Conservation (phyloP, 2,113 vertebrate species). For the Chaetura pelagica region DNA sequence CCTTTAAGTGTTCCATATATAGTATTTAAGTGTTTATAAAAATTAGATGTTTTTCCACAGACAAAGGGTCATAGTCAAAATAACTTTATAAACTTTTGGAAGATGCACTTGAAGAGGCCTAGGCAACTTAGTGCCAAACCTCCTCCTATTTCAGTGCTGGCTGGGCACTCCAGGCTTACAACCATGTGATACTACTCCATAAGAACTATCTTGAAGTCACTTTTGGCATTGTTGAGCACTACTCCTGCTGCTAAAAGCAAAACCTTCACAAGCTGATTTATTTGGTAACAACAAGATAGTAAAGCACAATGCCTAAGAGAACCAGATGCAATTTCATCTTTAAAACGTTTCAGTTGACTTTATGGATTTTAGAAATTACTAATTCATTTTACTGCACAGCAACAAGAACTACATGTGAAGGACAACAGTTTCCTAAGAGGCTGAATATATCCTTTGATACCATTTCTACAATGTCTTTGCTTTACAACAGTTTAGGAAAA, state of each 20-base stretch:
- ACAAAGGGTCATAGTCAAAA: background rate
- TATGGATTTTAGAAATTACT: slow-evolving; percentile 24
- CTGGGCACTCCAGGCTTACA: background rate
- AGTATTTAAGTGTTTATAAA: background rate
- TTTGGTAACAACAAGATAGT: background rate
- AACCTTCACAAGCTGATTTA: background rate
- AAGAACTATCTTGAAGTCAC: background rate
- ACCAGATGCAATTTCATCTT: background rate
- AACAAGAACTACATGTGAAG: background rate
- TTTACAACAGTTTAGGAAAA: background rate
- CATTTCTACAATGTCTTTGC: background rate
- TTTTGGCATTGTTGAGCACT: background rate
- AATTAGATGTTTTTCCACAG: background rate
- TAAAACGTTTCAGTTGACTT: background rate
- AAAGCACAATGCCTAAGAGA: background rate
- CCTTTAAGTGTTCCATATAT: background rate
- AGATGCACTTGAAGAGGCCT: background rate
- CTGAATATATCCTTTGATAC: background rate
- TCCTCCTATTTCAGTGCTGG: background rate
- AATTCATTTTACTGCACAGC: slow-evolving; percentile 43
- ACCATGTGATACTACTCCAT: accelerated
- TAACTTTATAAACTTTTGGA: background rate
- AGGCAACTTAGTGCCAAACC: background rate
- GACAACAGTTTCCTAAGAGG: background rate
- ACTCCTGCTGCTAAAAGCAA: background rate